A percentile compares a stretch with the other conserved stretches of the same genome.
Evolutionary conservation across 2,113 vertebrate species (phyloP).

Genomic region (Hippocampus abdominalis): DNA sequence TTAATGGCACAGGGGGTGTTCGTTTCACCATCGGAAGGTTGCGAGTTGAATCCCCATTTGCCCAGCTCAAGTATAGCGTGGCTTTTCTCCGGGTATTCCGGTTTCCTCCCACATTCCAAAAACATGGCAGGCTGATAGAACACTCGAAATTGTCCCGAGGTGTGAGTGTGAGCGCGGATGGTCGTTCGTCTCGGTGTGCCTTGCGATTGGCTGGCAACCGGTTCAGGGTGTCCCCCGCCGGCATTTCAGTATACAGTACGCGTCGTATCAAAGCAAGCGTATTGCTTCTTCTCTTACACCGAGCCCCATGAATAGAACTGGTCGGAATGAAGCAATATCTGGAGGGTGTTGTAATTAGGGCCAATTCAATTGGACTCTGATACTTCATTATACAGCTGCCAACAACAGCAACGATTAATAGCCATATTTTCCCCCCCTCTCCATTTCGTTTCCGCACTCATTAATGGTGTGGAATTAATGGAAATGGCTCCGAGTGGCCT

Average conservation of each 20-base stretch:
- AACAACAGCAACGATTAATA: slow-evolving; percentile 70
- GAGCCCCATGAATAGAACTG: slow-evolving; percentile 50
- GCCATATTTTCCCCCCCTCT: slow-evolving; percentile 67
- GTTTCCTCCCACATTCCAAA: too few species aligned
- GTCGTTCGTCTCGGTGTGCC: too few species aligned
- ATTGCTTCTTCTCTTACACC: slow-evolving; percentile 5
- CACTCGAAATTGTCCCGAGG: too few species aligned
- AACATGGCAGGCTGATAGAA: too few species aligned
- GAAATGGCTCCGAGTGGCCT: slow-evolving; percentile 53
- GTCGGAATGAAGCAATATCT: slow-evolving; percentile 73
- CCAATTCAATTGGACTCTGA: slow-evolving; percentile 73
- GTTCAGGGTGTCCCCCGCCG: too few species aligned
- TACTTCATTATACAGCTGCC: slow-evolving; percentile 76
- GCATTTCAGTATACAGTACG: background rate
- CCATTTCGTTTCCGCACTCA: slow-evolving; percentile 63
- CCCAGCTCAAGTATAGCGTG: background rate
- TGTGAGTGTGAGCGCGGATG: too few species aligned
- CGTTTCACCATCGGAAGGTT: background rate
- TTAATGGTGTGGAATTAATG: slow-evolving; percentile 73
- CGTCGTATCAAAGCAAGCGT: slow-evolving; percentile 5
- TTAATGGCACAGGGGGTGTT: background rate
- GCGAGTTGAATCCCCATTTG: background rate
- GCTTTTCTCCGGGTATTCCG: too few species aligned
- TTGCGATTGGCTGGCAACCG: too few species aligned
- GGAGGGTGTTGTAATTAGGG: slow-evolving; percentile 72